Percentiles rank a stretch among this genome's conserved stretches.
These are phyloP conservation scores for Polyergus mexicanus DNA, from an alignment of 1,140 invertebrate species.

Conservation along the genomic window DNA sequence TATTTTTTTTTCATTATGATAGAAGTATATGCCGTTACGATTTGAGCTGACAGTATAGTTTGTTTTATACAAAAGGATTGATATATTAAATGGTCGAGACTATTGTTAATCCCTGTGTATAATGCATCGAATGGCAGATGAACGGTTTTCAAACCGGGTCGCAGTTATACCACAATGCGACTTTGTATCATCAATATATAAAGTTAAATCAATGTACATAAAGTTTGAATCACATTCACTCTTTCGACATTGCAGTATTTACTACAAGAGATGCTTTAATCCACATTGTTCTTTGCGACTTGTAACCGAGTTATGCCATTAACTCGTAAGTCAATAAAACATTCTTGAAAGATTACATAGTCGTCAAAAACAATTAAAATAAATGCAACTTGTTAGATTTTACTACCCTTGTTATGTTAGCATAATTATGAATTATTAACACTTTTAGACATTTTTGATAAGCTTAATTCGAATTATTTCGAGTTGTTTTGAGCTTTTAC, in stretches of 20 bases:
- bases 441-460: background rate
- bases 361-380: background rate
- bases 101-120: constrained; percentile 64
- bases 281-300: constrained; percentile 12
- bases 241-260: constrained; percentile 21
- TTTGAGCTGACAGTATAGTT: background rate
- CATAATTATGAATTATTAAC: background rate
- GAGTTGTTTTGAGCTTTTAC: too few species aligned
- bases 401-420: background rate
- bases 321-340: background rate
- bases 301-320: constrained; percentile 20
- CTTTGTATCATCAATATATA: constrained; percentile 40
- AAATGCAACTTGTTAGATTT: background rate
- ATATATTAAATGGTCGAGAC: constrained; percentile 22
- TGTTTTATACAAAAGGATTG: background rate
- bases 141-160: constrained; percentile 45
- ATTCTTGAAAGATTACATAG: background rate
- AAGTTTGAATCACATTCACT: constrained; percentile 23
- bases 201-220: constrained; percentile 6
- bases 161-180: constrained; percentile 62
- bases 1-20: background rate
- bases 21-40: background rate
- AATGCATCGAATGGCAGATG: constrained; percentile 41
- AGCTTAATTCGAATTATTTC: background rate
- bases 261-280: constrained; percentile 44